Evolutionary conservation across 2,797 vertebrate genomes (phyloP).

Genomic region (Xyrichtys novacula): DNA sequence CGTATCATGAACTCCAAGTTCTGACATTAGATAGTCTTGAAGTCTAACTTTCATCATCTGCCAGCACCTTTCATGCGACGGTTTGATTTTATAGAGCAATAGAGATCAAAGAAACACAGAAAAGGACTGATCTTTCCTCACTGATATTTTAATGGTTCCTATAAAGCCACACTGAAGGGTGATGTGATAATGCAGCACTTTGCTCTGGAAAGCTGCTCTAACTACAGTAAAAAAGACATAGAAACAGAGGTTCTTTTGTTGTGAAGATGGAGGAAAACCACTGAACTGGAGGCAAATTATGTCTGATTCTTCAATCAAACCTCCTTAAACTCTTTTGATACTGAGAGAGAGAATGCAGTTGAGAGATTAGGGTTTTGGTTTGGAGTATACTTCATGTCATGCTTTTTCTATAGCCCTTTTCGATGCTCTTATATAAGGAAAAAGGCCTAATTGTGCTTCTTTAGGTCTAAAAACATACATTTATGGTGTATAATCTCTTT

Average conservation of each 20-base stretch:
- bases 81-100: slow-evolving; percentile 40
- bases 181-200: slow-evolving; percentile 38
- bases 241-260: slow-evolving; percentile 37
- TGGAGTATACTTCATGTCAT: neutral
- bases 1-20: neutral
- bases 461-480: too few relatives aligned
- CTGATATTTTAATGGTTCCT: slow-evolving; percentile 42
- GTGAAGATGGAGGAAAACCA: slow-evolving; percentile 16
- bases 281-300: neutral
- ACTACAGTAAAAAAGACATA: slow-evolving; percentile 46
- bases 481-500: too few relatives aligned
- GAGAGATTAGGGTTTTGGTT: neutral
- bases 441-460: too few relatives aligned
- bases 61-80: slow-evolving; percentile 37
- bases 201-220: slow-evolving; percentile 40
- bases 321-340: neutral
- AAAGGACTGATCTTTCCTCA: slow-evolving; percentile 39
- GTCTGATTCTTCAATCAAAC: neutral
- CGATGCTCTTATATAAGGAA: neutral
- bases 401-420: too few relatives aligned
- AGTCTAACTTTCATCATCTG: slow-evolving; percentile 45
- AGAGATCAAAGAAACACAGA: slow-evolving; percentile 59
- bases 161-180: slow-evolving; percentile 36
- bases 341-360: neutral
- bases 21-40: slow-evolving; percentile 25